Evolutionary conservation across 2,888 invertebrate genomes (phyloP), one percentile per base, ranked within the genome.

Genomic region (Empis stercorea): DNA sequence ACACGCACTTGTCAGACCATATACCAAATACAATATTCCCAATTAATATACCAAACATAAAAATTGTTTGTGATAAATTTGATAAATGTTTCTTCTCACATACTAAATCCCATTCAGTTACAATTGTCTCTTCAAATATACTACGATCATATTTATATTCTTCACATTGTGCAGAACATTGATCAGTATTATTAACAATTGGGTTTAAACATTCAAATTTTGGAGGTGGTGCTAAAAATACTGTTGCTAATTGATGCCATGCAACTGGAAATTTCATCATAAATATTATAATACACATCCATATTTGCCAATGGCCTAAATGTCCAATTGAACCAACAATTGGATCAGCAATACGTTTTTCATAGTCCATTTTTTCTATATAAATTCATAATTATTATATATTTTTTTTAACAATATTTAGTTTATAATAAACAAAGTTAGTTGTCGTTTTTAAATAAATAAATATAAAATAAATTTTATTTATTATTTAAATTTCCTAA

Each of bases 221-320:
- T 46, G 76, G 75, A 0, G 79, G 78, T 0, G 86, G 84, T 7
- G 84, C 82, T 51, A 85, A 73, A 59, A 87, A 86, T 49, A 86
- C 80, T 51, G 85, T 84, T 52, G 79, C 82, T 62, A 86, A 73
- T 58, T 85, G 84, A 61, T 85, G 84, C 84, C 85, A 87, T 0
- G 84, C 85, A 1, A 84, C 81, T 1, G 85, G 84, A 59, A 86
- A 82, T 65, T 86, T 86, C 46, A 81, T 76, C 10, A 84, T 69
- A 52, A 83, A 80, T 36, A 84, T 76, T 0, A 80, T 74, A 43
- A 77, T 66, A 54, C 82, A 82, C 44, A 85, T 74, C 71, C 78
- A 75, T 52, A 85, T 72, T 60, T 87, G 86, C 82, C 85, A 87
- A 59, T 74, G 75, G 6, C 84, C 84, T 48, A 85, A 75, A 30